These are phyloP conservation scores for Parazoanthus darwini DNA, from an alignment of 92 coral and sea anemone species.

Conservation along the genomic window DNA sequence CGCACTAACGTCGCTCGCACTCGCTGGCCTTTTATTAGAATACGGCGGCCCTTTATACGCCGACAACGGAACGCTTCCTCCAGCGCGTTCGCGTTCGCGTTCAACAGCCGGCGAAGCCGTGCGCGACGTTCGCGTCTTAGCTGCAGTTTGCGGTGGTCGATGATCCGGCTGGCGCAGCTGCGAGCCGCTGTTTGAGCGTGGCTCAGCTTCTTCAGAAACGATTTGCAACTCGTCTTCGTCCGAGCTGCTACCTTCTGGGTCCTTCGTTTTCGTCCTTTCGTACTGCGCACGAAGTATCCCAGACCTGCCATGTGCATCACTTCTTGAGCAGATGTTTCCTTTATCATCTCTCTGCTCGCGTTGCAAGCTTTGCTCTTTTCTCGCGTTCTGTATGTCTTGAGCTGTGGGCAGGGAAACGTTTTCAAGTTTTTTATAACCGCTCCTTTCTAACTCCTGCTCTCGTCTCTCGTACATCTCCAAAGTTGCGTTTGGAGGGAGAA, in stretches of 20 bases:
- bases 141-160: constrained; percentile 11
- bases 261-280: constrained; percentile 24
- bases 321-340: not conserved
- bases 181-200: not conserved
- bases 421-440: constrained; percentile 51
- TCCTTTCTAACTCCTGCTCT: constrained; percentile 76
- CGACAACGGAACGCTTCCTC: constrained; percentile 29
- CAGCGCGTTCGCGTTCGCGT: constrained; percentile 42
- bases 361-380: constrained; percentile 16
- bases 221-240: constrained; percentile 55
- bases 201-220: constrained; percentile 20
- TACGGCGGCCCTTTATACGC: constrained; percentile 16
- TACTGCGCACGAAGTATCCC: constrained; percentile 23
- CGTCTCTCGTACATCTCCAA: constrained; percentile 79
- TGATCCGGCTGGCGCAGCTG: constrained; percentile 11
- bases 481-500: constrained; percentile 83
- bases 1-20: constrained; percentile 18
- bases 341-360: constrained; percentile 37
- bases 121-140: not conserved
- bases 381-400: constrained; percentile 35
- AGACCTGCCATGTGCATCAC: constrained; percentile 6
- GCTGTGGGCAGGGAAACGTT: constrained; percentile 17
- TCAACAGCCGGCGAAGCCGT: constrained; percentile 30
- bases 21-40: constrained; percentile 23
- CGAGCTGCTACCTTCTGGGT: constrained; percentile 49